phyloP scores from a whole-genome alignment of 2,888 invertebrate genomes.

The Oscheius onirici region DNA sequence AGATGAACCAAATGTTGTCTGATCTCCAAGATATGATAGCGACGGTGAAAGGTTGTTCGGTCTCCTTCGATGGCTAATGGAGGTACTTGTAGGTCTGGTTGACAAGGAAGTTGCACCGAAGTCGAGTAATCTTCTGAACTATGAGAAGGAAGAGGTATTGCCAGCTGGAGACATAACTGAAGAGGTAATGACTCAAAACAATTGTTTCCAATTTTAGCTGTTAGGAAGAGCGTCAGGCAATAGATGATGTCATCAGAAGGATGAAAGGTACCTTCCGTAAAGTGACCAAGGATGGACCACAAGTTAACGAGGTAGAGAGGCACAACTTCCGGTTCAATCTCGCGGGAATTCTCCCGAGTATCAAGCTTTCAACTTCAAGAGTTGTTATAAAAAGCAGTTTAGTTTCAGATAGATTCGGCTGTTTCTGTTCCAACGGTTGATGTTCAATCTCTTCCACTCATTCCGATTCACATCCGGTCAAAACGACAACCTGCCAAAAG shows the following conservation, averaged over 20 bases:
- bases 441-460: slow-evolving; percentile 12
- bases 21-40: slow-evolving; percentile 20
- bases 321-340: not conserved
- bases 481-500: slow-evolving; percentile 13
- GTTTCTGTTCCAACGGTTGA: slow-evolving; percentile 2
- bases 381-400: not conserved
- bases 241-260: slow-evolving; percentile 23
- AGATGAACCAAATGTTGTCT: slow-evolving; percentile 4
- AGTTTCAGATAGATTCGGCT: slow-evolving; percentile 18
- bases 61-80: not conserved
- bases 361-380: not conserved
- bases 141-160: slow-evolving; percentile 13
- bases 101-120: slow-evolving; percentile 5
- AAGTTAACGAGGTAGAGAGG: slow-evolving; percentile 4
- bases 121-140: not conserved
- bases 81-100: slow-evolving; percentile 8
- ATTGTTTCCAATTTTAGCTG: not conserved
- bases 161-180: slow-evolving; percentile 10
- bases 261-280: slow-evolving; percentile 30
- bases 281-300: slow-evolving; percentile 24
- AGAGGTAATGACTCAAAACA: not conserved
- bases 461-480: slow-evolving; percentile 1
- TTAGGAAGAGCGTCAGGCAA: slow-evolving; percentile 16
- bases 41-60: slow-evolving; percentile 5
- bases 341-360: no score